phyloP scores from a whole-genome alignment of 2,113 vertebrate species.

The pig (Sus scrofa) region T2T-Sscrofa CM000829.6:65723501-65724000 shows the following conservation, averaged over 20 bases:
- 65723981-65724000: no score
- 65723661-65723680: not conserved
- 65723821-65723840: not conserved
- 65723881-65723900: not conserved
- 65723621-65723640: not conserved
- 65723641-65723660: not conserved
- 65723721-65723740: not conserved
- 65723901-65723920: not conserved
- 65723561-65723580: not conserved
- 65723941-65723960: fast-evolving
- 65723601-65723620: not conserved
- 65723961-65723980: not conserved
- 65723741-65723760: not conserved
- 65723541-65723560: not conserved
- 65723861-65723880: not conserved
- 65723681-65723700: no score
- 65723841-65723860: not conserved
- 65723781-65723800: not conserved
- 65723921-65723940: not conserved
- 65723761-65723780: not conserved
- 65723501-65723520: not conserved
- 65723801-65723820: no score
- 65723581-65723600: not conserved
- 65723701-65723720: not conserved
- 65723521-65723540: not conserved